phyloP scores from a whole-genome alignment of 2,888 invertebrate genomes.

The Leptopilina syphax region DNA sequence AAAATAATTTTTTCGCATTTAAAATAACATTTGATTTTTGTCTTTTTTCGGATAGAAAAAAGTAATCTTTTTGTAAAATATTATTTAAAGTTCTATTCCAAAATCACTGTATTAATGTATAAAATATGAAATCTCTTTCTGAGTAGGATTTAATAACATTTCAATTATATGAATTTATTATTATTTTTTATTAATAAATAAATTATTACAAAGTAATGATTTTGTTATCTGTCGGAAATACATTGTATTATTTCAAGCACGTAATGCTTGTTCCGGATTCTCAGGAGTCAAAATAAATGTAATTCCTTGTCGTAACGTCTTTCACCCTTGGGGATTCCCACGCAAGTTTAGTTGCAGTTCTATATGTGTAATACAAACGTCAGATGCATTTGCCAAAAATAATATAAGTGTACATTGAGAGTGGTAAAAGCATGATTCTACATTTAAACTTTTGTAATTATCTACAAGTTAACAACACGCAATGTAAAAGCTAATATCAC shows the following conservation, averaged over 20 bases:
- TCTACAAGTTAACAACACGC: conserved; percentile 21
- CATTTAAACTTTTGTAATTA: conserved; percentile 40
- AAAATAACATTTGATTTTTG: too few species aligned
- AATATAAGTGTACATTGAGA: conserved; percentile 20
- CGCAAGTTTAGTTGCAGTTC: not conserved
- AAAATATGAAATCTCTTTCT: too few species aligned
- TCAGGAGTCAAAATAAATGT: not conserved
- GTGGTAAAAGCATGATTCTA: conserved; percentile 20
- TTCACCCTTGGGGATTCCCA: conserved; percentile 18
- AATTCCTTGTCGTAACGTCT: not conserved
- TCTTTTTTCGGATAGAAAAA: too few species aligned
- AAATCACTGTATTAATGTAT: too few species aligned
- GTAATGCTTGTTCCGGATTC: not conserved
- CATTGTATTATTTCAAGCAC: not conserved
- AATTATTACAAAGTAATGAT: too few species aligned
- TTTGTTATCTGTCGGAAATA: too few species aligned
- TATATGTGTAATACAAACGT: conserved; percentile 3
- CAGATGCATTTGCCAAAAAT: conserved; percentile 27
- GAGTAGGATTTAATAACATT: too few species aligned
- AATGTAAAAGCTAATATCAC: not conserved
- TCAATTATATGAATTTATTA: too few species aligned
- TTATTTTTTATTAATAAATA: too few species aligned
- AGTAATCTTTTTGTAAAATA: too few species aligned
- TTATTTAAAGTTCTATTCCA: too few species aligned
- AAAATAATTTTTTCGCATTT: too few species aligned